phyloP scores from a whole-genome alignment of 2,113 vertebrate species.

The Xenopus laevis region DNA sequence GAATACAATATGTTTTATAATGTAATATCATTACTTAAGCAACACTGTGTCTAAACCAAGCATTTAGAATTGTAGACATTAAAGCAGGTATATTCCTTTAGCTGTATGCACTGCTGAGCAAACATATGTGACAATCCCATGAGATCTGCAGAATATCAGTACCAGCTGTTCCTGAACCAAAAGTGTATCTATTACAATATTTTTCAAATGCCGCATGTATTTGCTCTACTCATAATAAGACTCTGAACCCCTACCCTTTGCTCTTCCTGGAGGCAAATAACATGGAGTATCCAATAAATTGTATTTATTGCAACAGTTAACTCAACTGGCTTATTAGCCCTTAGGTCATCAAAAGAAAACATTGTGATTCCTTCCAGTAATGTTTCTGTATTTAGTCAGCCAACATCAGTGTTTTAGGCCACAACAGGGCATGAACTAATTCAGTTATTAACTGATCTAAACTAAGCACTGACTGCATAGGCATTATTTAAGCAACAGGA shows the following conservation, averaged over 20 bases:
- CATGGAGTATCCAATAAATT: background rate
- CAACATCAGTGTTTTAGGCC: background rate
- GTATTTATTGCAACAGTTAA: background rate
- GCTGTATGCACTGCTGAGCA: conserved; percentile 28
- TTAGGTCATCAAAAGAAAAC: background rate
- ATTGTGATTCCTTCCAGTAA: background rate
- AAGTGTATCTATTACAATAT: conserved; percentile 8
- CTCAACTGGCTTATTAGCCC: background rate
- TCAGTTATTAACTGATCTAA: too few species aligned
- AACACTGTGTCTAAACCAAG: too few species aligned
- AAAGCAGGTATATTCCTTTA: background rate
- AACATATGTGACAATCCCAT: conserved; percentile 25
- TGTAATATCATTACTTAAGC: too few species aligned
- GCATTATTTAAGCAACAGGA: too few species aligned
- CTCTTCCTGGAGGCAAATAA: background rate
- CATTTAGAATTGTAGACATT: too few species aligned
- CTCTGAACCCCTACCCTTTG: background rate
- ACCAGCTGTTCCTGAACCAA: conserved; percentile 28
- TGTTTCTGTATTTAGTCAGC: background rate
- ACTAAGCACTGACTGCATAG: too few species aligned
- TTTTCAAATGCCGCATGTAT: conserved; percentile 18
- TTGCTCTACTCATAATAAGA: conserved; percentile 27
- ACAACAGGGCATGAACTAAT: too few species aligned
- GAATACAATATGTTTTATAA: too few species aligned
- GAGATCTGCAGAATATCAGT: conserved; percentile 28